Evolutionary conservation across 2,113 vertebrate species (phyloP).

Genomic region (Ptilorrhoa leucosticta): DNA sequence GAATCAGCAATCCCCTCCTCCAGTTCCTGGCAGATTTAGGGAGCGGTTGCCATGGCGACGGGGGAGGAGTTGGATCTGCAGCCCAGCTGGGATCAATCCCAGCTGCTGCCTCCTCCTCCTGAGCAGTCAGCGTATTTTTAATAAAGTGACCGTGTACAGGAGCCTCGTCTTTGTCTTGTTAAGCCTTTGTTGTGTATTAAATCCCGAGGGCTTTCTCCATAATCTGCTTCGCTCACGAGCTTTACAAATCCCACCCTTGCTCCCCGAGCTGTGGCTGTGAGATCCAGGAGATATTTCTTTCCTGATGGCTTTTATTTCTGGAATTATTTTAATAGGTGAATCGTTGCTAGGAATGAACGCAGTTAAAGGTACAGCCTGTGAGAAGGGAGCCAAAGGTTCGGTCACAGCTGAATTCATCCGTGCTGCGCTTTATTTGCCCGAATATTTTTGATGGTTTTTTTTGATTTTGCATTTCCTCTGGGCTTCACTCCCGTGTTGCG

Average conservation of each 20-base stretch:
- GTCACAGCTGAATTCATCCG: rapidly evolving
- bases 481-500: background rate
- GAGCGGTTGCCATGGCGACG: conserved; percentile 53
- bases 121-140: conserved; percentile 30
- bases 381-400: background rate
- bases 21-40: conserved; percentile 66
- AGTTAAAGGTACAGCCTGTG: background rate
- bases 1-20: background rate
- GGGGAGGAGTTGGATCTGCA: conserved; percentile 6
- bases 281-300: background rate
- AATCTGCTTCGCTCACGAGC: conserved; percentile 5
- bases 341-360: background rate
- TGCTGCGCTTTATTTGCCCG: background rate
- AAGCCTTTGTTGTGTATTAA: conserved; percentile 41
- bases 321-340: background rate
- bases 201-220: conserved; percentile 17
- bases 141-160: conserved; percentile 11
- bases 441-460: too few species aligned
- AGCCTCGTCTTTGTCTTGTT: conserved; percentile 32
- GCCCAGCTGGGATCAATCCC: conserved; percentile 37
- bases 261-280: background rate
- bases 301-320: background rate
- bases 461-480: background rate
- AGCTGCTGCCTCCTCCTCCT: conserved; percentile 18
- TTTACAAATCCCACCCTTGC: background rate